A percentile compares a stretch with the other conserved stretches of the same genome.
phyloP scores from a whole-genome alignment of 1,140 invertebrate genomes.

The Ostrea denselamellosa region DNA sequence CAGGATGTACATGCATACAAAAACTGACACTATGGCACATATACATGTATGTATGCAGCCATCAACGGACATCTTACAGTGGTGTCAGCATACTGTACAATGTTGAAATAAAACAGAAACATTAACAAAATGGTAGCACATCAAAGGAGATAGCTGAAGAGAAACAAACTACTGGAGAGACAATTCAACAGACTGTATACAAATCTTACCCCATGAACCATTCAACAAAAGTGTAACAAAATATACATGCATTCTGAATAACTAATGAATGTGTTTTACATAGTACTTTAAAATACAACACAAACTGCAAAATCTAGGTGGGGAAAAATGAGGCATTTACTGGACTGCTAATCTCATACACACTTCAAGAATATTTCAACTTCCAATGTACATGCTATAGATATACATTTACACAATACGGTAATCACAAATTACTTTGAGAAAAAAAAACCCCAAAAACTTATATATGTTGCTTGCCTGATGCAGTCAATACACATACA shows the following conservation, averaged over 20 bases:
- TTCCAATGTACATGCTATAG: background rate
- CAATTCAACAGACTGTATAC: slow-evolving; percentile 1
- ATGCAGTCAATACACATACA: slow-evolving; percentile 3
- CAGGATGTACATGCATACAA: background rate
- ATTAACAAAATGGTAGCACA: background rate
- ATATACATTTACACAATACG: background rate
- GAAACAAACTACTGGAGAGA: background rate
- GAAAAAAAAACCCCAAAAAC: no score
- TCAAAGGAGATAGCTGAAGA: background rate
- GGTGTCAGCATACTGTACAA: background rate
- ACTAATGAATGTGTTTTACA: background rate
- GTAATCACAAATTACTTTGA: slow-evolving; percentile 7
- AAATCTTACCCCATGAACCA: slow-evolving; percentile 8
- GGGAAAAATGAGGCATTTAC: background rate
- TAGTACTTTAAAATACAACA: background rate
- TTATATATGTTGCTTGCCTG: background rate
- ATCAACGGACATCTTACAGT: background rate
- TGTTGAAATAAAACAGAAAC: background rate
- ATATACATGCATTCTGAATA: slow-evolving; percentile 1
- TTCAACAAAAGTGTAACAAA: slow-evolving; percentile 15
- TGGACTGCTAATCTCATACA: slow-evolving; percentile 21
- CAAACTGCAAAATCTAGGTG: slow-evolving; percentile 19
- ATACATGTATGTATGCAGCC: background rate
- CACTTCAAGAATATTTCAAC: background rate
- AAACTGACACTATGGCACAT: background rate